A percentile compares a stretch with the other conserved stretches of the same genome.
Conservation (phyloP, 2,113 vertebrate genomes). For the Chaetops frenatus region DNA sequence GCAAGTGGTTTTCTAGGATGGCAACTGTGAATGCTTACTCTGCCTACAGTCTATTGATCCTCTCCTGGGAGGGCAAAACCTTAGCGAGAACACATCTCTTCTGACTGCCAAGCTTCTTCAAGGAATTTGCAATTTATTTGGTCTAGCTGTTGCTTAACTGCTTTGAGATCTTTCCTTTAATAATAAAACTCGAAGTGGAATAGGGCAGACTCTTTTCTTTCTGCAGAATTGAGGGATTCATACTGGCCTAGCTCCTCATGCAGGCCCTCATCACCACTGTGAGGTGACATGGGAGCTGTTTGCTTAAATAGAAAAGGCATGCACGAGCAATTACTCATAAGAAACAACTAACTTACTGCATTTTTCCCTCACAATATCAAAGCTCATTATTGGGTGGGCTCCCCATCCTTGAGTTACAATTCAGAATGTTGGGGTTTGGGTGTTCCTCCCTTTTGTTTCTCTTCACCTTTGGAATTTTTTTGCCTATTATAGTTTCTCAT, state of each 20-base stretch:
- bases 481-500: not conserved
- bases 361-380: not conserved
- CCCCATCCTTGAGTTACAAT: not conserved
- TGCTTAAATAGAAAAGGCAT: not conserved
- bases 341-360: not conserved
- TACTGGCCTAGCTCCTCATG: not conserved
- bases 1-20: not conserved
- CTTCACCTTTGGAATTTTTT: too few relatives aligned
- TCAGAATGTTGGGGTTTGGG: too few relatives aligned
- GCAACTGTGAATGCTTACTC: not conserved
- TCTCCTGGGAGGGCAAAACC: not conserved
- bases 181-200: not conserved
- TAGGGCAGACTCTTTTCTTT: not conserved
- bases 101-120: not conserved
- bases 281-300: not conserved
- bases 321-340: not conserved
- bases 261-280: not conserved
- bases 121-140: not conserved
- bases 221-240: not conserved
- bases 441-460: too few relatives aligned
- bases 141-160: not conserved
- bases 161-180: not conserved
- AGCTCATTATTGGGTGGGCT: not conserved
- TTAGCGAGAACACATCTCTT: fast-evolving
- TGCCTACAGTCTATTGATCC: not conserved